These are phyloP conservation scores for Montipora capricornis DNA, from an alignment of 64 coral and sea anemone species.

Conservation along the genomic window DNA sequence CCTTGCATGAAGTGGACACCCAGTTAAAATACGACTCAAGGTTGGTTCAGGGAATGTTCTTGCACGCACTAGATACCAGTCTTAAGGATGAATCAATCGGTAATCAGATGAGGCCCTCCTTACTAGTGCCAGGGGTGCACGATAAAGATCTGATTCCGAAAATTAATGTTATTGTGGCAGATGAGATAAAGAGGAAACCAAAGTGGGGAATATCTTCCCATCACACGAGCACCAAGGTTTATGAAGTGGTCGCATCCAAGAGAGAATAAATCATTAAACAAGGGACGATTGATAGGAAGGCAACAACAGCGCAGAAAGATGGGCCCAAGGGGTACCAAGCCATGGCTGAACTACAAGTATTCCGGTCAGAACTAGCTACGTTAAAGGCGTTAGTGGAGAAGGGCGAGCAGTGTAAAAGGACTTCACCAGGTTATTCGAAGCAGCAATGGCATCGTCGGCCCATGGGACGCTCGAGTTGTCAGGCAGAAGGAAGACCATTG, in stretches of 20 bases:
- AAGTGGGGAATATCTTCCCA: no score
- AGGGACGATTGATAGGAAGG: not conserved
- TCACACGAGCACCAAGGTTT: not conserved
- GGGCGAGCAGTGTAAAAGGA: not conserved
- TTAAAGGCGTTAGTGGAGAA: slow-evolving; percentile 53
- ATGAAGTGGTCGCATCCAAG: not conserved
- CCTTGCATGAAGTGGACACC: no score
- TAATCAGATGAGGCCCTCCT: no score
- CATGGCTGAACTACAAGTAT: slow-evolving; percentile 49
- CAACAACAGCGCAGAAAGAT: not conserved
- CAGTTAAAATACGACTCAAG: no score
- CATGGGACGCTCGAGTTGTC: slow-evolving; percentile 12
- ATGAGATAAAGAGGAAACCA: no score
- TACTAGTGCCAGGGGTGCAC: no score
- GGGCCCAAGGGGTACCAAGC: slow-evolving; percentile 28
- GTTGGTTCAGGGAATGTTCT: no score
- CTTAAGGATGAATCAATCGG: no score
- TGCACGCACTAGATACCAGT: no score
- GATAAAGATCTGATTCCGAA: no score
- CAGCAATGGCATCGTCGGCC: not conserved
- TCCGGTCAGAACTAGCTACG: slow-evolving; percentile 2
- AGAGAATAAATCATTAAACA: not conserved
- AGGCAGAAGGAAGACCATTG: not conserved
- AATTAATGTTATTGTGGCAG: no score
- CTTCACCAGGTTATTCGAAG: not conserved